Base-by-base conservation (phyloP, 2,113 vertebrate genomes). In the Cichladusa arquata region DNA sequence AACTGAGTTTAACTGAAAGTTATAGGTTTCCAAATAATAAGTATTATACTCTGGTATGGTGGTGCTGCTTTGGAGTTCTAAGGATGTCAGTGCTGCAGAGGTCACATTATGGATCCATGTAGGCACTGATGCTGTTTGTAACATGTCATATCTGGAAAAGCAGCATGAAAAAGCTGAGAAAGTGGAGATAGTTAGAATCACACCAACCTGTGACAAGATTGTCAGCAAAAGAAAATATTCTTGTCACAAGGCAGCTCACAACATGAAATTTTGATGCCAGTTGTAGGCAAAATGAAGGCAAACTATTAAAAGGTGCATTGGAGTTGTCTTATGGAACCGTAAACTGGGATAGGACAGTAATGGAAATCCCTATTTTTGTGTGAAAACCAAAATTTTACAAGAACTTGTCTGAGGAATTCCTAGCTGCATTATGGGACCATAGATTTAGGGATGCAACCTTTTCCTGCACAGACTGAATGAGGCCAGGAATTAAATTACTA, bases 201-300 rank as follows among this genome's bases (percentile, higher is more conserved):
- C 58, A 80, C 15, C 33, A 60, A 34, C 8, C n/a, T 56, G 38
- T 8, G 10, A 42, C 29, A 79, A 42, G 33, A 82, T 2, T 33
- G 7, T 54, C 65, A 92, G 57, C 44, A 85, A 87, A 93, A 51
- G 34, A 91, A 95, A 78, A 66, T 40, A 23, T 42, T 45, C 8
- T 28, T 74, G 36, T 88, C 57, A 84, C 19, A 44, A 81, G 50
- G 24, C 14, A 91, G 78, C 36, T 93, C 53, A 40, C 69, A 88
- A 45, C 34, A 47, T 31, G 36, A 80, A 58, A 51, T 70, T 74
- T 72, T 57, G 78, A 61, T 82, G 74, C 33, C 44, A 61, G 22
- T 13, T 47, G 38, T 9, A 65, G 66, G 31, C 28, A 66, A 93
- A 94, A 88, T 53, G 40, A 91, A 93, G 29, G 57, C 29, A 82